Conservation (phyloP, 2,888 invertebrate genomes). For the Callyntrura sp. region DNA sequence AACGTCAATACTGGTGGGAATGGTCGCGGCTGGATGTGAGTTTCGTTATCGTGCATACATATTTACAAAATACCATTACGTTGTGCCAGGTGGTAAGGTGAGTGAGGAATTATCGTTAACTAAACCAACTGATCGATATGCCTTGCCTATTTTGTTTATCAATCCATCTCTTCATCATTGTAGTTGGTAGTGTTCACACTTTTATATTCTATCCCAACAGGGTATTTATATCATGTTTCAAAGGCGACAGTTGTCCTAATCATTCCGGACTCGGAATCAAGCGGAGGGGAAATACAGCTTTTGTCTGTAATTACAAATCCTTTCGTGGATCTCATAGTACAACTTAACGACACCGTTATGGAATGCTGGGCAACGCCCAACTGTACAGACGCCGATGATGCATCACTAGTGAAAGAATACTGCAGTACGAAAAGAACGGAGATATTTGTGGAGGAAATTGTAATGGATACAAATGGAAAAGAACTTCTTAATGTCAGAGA, state of each 20-base stretch:
- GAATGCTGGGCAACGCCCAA: constrained; percentile 85
- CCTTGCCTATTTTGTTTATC: no score
- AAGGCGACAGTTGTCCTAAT: constrained; percentile 85
- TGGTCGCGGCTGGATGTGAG: no score
- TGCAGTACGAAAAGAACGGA: constrained; percentile 40
- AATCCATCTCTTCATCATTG: no score
- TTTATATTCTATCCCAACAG: no score
- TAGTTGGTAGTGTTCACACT: no score
- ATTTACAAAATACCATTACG: no score
- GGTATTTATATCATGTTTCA: no score
- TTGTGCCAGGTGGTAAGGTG: no score
- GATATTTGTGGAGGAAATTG: constrained; percentile 51
- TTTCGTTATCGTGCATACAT: no score
- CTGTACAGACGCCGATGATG: constrained; percentile 84
- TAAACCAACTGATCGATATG: no score
- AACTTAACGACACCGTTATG: constrained; percentile 85
- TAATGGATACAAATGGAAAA: constrained; percentile 54
- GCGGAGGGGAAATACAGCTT: constrained; percentile 84
- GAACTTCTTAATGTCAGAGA: constrained; percentile 56
- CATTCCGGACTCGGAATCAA: constrained; percentile 83
- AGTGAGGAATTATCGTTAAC: no score
- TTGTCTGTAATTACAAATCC: constrained; percentile 86
- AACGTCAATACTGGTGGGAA: no score
- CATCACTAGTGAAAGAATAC: constrained; percentile 83
- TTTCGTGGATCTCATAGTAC: constrained; percentile 85